Percentiles rank a stretch among this genome's conserved stretches.
Evolutionary conservation across 2,797 vertebrate species (phyloP).

Genomic region (Paramormyrops hopkinsi): DNA sequence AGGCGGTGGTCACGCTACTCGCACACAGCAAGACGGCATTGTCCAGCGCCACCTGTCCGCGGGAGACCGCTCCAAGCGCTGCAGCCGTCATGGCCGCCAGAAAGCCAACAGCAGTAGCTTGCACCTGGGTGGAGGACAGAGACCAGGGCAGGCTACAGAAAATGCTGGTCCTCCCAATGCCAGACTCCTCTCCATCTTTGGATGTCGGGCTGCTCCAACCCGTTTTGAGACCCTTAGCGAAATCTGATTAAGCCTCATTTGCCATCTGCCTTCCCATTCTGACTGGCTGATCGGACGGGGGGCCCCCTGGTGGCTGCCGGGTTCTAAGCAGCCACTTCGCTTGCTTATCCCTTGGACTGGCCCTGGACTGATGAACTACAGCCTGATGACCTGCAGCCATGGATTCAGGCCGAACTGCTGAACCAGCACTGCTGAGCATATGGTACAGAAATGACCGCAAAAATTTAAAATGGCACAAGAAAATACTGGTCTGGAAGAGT

Average conservation of each 20-base stretch:
- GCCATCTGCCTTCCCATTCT: neutral
- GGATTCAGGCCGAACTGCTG: neutral
- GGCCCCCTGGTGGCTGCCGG: neutral
- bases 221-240: neutral
- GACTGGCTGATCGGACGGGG: neutral
- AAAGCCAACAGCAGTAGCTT: conserved; percentile 79
- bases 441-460: neutral
- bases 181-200: neutral
- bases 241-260: neutral
- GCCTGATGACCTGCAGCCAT: neutral
- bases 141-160: neutral
- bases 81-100: conserved; percentile 73
- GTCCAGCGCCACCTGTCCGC: conserved; percentile 57
- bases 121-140: conserved; percentile 56
- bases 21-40: conserved; percentile 71
- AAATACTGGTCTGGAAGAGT: neutral
- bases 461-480: neutral
- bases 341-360: neutral
- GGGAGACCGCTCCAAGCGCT: conserved; percentile 61
- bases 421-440: neutral
- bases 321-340: neutral
- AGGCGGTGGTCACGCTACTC: conserved; percentile 77
- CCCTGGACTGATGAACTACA: neutral
- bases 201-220: neutral
- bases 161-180: neutral